Percentiles rank a stretch among this genome's conserved stretches.
phyloP scores from a whole-genome alignment of 2,797 vertebrate genomes.

The Huso huso region DNA sequence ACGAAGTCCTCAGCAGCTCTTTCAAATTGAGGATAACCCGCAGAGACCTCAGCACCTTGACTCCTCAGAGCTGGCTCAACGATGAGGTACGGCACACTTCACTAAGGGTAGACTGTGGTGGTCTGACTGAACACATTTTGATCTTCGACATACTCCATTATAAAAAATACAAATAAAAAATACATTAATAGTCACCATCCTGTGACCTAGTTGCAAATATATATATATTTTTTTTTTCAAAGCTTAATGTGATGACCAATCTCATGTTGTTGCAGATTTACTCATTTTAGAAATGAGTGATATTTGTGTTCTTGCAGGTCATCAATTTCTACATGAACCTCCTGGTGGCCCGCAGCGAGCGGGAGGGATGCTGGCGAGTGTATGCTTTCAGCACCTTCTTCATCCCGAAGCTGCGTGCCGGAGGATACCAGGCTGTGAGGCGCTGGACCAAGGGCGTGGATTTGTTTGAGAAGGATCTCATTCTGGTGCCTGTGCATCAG shows the following conservation, averaged over 20 bases:
- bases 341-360: conserved; percentile 66
- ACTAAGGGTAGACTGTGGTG: neutral
- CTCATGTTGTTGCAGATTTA: neutral
- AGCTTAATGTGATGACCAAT: no score
- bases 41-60: conserved; percentile 76
- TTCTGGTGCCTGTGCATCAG: conserved; percentile 81
- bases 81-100: conserved; percentile 63
- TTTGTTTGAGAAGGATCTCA: conserved; percentile 73
- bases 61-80: conserved; percentile 77
- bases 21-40: conserved; percentile 82
- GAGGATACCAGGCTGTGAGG: conserved; percentile 69
- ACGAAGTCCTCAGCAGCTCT: conserved; percentile 73
- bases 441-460: conserved; percentile 85
- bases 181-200: no score
- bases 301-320: conserved; percentile 49
- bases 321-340: conserved; percentile 93
- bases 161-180: no score
- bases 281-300: neutral
- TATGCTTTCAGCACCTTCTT: conserved; percentile 89
- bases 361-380: conserved; percentile 53
- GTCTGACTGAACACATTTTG: conserved; percentile 6
- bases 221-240: no score
- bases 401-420: conserved; percentile 69
- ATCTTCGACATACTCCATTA: neutral
- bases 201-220: no score